A percentile compares a stretch with the other conserved stretches of the same genome.
Evolutionary conservation across 2,113 vertebrate genomes (phyloP).

Genomic region (Amblyopsis rosae): DNA sequence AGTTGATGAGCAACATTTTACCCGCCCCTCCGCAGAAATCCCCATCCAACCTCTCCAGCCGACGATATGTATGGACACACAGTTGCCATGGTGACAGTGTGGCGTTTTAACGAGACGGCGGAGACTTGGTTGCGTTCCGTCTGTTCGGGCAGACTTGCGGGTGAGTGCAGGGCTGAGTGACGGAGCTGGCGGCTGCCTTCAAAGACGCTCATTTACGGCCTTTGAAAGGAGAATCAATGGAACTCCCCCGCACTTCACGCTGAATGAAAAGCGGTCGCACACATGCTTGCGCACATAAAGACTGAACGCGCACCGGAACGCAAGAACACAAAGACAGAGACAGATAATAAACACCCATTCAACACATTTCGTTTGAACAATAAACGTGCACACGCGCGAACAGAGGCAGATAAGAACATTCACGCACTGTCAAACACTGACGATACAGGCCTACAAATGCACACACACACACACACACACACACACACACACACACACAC

Average conservation of each 20-base stretch:
- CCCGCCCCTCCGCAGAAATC: conserved; percentile 62
- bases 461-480: neutral
- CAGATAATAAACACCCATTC: conserved; percentile 60
- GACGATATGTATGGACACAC: conserved; percentile 66
- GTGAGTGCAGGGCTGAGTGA: conserved; percentile 64
- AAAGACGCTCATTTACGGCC: conserved; percentile 65
- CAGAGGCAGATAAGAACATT: neutral
- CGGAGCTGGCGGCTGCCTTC: conserved; percentile 40
- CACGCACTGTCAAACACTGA: too few relatives aligned
- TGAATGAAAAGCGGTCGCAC: conserved; percentile 71
- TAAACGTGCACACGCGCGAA: neutral
- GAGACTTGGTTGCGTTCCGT: conserved; percentile 61
- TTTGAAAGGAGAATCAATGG: conserved; percentile 65
- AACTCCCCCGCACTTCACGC: conserved; percentile 69
- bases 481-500: neutral
- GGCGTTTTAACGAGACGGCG: conserved; percentile 61
- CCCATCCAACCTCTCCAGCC: conserved; percentile 62
- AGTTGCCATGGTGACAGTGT: conserved; percentile 78
- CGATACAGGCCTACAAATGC: neutral
- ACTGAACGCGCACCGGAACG: conserved; percentile 54
- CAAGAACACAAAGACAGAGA: conserved; percentile 53
- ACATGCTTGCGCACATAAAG: conserved; percentile 49
- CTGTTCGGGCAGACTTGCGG: conserved; percentile 68
- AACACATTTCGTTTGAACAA: too few relatives aligned
- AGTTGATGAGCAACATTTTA: conserved; percentile 67